Evolutionary conservation across 2,888 invertebrate genomes (phyloP).

Genomic region (Anoplius nigerrimus): DNA sequence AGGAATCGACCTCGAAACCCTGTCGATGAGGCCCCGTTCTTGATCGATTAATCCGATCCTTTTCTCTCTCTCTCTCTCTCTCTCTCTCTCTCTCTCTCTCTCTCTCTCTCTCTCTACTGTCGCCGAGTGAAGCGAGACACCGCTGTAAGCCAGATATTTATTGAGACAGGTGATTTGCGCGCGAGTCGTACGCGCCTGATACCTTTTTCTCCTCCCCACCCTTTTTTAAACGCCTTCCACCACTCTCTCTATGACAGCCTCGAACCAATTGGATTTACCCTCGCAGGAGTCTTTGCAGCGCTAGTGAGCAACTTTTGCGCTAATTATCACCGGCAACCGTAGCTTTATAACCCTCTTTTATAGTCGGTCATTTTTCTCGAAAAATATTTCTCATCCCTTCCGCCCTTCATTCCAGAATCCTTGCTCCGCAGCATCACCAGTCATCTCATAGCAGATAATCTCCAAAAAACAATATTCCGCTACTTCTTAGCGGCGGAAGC

Average conservation of each 20-base stretch:
- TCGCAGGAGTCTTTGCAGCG: background rate
- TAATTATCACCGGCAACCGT: constrained; percentile 42
- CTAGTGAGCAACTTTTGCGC: constrained; percentile 30
- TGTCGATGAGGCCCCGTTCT: constrained; percentile 11
- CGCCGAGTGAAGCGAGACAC: background rate
- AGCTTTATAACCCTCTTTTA: constrained; percentile 42
- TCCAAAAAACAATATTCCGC: background rate
- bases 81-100: too few relatives aligned
- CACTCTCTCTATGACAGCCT: too few relatives aligned
- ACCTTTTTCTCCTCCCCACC: constrained; percentile 5
- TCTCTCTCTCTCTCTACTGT: too few relatives aligned
- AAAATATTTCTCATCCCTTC: constrained; percentile 30
- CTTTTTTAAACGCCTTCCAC: background rate
- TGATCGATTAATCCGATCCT: constrained; percentile 40
- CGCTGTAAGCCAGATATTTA: constrained; percentile 39
- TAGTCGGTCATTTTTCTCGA: constrained; percentile 35
- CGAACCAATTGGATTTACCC: constrained; percentile 11
- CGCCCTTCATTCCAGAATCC: constrained; percentile 43
- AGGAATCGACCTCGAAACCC: constrained; percentile 14
- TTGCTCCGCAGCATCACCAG: background rate
- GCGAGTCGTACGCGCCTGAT: constrained; percentile 7
- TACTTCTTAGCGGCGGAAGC: background rate
- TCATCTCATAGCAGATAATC: background rate
- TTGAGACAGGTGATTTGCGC: constrained; percentile 45
- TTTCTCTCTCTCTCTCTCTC: constrained; percentile 10